phyloP scores from a whole-genome alignment of 1,140 invertebrate genomes.

The Platorchestia sp. region DNA sequence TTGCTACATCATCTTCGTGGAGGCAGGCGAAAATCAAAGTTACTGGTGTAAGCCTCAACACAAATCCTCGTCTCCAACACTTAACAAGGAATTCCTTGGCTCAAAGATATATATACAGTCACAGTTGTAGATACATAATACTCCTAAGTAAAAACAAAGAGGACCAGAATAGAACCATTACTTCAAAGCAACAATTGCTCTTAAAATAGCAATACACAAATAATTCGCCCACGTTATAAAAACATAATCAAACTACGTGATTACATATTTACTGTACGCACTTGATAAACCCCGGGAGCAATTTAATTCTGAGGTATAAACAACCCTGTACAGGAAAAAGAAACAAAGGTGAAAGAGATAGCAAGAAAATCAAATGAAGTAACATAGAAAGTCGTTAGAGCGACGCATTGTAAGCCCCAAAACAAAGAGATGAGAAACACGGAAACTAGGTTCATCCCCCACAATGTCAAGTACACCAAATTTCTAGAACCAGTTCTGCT shows the following conservation, averaged over 20 bases:
- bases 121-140: neutral
- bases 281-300: neutral
- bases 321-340: neutral
- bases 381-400: neutral
- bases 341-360: neutral
- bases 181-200: neutral
- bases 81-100: neutral
- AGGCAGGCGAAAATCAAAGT: neutral
- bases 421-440: neutral
- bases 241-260: neutral
- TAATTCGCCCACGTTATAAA: neutral
- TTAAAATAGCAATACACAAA: neutral
- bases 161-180: neutral
- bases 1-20: neutral
- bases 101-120: neutral
- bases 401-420: neutral
- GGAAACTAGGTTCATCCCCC: neutral
- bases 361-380: neutral
- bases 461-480: neutral
- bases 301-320: neutral
- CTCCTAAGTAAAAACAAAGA: neutral
- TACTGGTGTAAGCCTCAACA: neutral
- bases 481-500: neutral
- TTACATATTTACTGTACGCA: neutral
- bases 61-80: neutral